Evolutionary conservation across 2,797 vertebrate genomes (phyloP).

Genomic region (Cuniculus paca): DNA sequence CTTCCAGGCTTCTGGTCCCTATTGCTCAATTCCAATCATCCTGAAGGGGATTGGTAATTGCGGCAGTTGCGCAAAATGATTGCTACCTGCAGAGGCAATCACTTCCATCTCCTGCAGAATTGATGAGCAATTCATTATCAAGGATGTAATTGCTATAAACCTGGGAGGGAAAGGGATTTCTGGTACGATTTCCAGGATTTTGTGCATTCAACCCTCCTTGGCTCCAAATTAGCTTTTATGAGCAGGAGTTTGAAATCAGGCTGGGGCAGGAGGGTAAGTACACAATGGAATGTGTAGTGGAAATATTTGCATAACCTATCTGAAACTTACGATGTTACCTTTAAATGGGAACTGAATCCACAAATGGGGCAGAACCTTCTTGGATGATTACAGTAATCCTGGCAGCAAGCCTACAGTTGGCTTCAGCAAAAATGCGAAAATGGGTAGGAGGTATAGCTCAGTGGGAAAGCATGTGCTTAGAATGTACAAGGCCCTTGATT

Average conservation of each 20-base stretch:
- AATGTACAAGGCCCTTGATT: not conserved
- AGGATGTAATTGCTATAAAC: slow-evolving; percentile 87
- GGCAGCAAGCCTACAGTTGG: not conserved
- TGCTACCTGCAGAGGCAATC: slow-evolving; percentile 88
- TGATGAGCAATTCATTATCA: slow-evolving; percentile 89
- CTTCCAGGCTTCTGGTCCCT: slow-evolving; percentile 76
- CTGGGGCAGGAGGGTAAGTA: slow-evolving; percentile 41
- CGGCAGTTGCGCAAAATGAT: slow-evolving; percentile 84
- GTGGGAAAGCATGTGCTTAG: not conserved
- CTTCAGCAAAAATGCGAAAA: not conserved
- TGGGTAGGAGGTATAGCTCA: not conserved
- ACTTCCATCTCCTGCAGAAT: slow-evolving; percentile 85
- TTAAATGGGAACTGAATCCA: not conserved
- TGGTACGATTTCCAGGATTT: slow-evolving; percentile 64
- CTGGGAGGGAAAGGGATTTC: slow-evolving; percentile 71
- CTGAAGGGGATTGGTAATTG: slow-evolving; percentile 87
- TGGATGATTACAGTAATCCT: not conserved
- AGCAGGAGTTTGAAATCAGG: slow-evolving; percentile 51
- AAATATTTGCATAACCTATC: slow-evolving; percentile 74
- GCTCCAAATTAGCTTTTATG: slow-evolving; percentile 51
- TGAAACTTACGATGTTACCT: not conserved
- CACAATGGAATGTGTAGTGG: not conserved
- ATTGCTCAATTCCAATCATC: slow-evolving; percentile 85
- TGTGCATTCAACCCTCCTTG: not conserved
- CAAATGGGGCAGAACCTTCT: not conserved